Evolutionary conservation across 1,140 invertebrate genomes (phyloP).

Genomic region (Helicoverpa armigera): DNA sequence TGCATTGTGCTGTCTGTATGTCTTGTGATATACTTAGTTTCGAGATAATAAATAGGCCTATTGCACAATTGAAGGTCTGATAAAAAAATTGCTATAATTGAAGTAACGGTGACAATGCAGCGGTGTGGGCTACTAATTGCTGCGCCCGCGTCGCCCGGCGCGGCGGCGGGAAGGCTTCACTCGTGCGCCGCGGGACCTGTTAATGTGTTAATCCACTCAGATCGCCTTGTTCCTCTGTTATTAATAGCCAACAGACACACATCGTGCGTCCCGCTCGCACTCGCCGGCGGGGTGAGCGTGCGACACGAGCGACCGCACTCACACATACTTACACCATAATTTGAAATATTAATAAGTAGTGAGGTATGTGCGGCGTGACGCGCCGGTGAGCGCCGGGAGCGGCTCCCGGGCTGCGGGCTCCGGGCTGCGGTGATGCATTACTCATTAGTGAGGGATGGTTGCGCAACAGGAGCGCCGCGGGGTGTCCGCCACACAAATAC

Average conservation of each 20-base stretch:
- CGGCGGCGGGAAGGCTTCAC: slow-evolving; percentile 80
- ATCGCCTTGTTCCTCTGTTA: slow-evolving; percentile 78
- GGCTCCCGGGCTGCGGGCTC: neutral
- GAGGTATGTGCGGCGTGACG: neutral
- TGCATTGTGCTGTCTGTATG: too few species aligned
- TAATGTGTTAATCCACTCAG: slow-evolving; percentile 84
- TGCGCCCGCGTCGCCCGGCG: slow-evolving; percentile 63
- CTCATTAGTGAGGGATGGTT: slow-evolving; percentile 53
- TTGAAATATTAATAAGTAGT: slow-evolving; percentile 63
- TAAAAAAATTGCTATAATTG: neutral
- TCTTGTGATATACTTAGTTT: too few species aligned
- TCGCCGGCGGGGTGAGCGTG: slow-evolving; percentile 36
- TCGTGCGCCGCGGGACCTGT: slow-evolving; percentile 73
- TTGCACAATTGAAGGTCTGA: too few species aligned
- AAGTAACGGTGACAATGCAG: neutral
- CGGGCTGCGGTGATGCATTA: neutral
- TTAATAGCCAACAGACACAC: slow-evolving; percentile 78
- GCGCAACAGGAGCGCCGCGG: slow-evolving; percentile 34
- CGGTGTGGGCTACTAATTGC: slow-evolving; percentile 40
- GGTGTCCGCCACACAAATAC: too few species aligned
- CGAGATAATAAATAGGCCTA: too few species aligned
- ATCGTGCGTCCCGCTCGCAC: slow-evolving; percentile 57
- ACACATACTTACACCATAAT: slow-evolving; percentile 44
- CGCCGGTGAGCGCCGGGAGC: neutral
- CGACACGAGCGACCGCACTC: slow-evolving; percentile 38